Conservation (phyloP, 1,140 invertebrate species). For the Drosophila lacertosa region DNA sequence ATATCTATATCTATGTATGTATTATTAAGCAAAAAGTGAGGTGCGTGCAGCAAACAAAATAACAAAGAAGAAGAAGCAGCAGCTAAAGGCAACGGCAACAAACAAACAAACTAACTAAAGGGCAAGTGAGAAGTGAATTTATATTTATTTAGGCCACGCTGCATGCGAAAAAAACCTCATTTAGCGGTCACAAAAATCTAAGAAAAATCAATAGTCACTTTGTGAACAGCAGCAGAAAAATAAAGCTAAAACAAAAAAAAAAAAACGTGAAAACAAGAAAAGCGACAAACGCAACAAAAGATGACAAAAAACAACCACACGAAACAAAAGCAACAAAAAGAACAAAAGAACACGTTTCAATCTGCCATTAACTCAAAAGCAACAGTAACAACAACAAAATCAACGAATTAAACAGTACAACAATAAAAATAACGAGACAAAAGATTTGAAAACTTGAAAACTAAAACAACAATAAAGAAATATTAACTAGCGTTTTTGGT, state of each 20-base stretch:
- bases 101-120: conserved; percentile 14
- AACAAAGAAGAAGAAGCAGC: conserved; percentile 17
- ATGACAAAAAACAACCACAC: conserved; percentile 68
- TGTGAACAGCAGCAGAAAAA: conserved; percentile 32
- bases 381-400: neutral
- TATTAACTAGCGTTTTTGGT: conserved; percentile 7
- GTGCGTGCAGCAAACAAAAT: conserved; percentile 37
- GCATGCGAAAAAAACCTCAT: conserved; percentile 48
- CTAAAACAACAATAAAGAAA: conserved; percentile 10
- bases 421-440: neutral
- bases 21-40: conserved; percentile 37
- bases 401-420: conserved; percentile 8
- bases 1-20: conserved; percentile 11
- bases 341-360: conserved; percentile 53
- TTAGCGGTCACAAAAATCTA: conserved; percentile 55
- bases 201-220: conserved; percentile 70
- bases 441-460: neutral
- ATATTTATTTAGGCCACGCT: conserved; percentile 46
- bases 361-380: conserved; percentile 10
- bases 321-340: conserved; percentile 26
- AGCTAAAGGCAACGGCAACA: conserved; percentile 24
- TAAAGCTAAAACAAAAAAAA: conserved; percentile 25
- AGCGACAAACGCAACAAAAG: conserved; percentile 52
- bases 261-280: conserved; percentile 70
- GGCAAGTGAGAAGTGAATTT: conserved; percentile 11